Conservation (phyloP, 2,797 vertebrate species). For the Bradypus variegatus region DNA sequence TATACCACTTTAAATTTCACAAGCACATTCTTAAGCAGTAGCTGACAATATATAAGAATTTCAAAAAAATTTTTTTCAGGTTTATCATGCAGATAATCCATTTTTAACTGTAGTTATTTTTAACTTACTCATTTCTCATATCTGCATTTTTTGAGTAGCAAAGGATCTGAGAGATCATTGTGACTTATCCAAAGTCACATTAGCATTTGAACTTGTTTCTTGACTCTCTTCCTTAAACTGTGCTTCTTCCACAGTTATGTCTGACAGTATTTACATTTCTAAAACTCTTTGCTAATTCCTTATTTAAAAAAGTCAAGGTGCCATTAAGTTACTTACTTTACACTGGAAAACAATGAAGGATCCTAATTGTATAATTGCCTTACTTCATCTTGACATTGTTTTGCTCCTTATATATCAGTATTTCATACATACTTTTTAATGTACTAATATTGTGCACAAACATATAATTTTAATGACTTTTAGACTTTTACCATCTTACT, state of each 20-base stretch:
- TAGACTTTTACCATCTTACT: background rate
- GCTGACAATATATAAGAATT: background rate
- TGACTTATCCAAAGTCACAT: background rate
- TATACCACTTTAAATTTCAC: background rate
- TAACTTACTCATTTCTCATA: background rate
- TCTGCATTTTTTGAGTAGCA: background rate
- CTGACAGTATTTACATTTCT: background rate
- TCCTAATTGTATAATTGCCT: background rate
- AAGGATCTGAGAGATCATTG: background rate
- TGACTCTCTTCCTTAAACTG: background rate
- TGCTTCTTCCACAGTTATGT: background rate
- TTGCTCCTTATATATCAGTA: background rate
- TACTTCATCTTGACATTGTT: background rate
- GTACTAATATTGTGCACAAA: background rate
- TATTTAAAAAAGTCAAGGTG: background rate
- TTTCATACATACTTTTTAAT: background rate
- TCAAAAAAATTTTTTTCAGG: background rate
- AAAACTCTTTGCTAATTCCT: background rate
- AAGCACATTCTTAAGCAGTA: background rate
- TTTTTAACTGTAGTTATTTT: conserved; percentile 23
- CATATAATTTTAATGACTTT: background rate
- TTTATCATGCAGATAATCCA: background rate
- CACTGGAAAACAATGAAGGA: background rate
- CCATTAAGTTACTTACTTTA: background rate
- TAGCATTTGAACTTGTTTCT: background rate